These are phyloP conservation scores for Phylloscopus collybita DNA, from an alignment of 2,797 vertebrate genomes.

Conservation along the genomic window DNA sequence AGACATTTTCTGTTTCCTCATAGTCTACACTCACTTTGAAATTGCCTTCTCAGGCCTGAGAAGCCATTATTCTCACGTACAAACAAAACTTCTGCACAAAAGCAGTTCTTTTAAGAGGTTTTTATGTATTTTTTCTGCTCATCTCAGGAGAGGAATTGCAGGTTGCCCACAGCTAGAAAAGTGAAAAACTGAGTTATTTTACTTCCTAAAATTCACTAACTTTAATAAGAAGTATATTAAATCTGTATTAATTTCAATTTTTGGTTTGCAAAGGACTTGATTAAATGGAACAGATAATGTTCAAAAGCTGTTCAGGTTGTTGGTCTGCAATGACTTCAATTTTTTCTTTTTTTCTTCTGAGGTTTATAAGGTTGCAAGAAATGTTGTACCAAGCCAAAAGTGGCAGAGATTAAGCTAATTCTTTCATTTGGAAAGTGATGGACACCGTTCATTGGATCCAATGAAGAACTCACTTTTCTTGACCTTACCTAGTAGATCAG, in stretches of 20 bases:
- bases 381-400: neutral
- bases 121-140: neutral
- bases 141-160: neutral
- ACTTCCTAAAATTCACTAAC: neutral
- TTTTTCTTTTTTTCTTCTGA: neutral
- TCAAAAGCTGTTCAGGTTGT: neutral
- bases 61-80: neutral
- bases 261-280: neutral
- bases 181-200: neutral
- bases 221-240: neutral
- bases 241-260: neutral
- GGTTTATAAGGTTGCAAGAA: neutral
- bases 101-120: neutral
- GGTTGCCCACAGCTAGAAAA: neutral
- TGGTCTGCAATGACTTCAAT: neutral
- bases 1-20: neutral
- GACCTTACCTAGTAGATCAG: neutral
- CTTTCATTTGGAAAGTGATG: neutral
- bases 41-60: neutral
- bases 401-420: neutral
- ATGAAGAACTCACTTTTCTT: neutral
- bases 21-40: neutral
- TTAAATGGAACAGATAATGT: neutral
- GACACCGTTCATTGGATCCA: neutral
- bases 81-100: neutral